Conservation (phyloP, 2,797 vertebrate genomes). For the Cottoperca gobio region DNA sequence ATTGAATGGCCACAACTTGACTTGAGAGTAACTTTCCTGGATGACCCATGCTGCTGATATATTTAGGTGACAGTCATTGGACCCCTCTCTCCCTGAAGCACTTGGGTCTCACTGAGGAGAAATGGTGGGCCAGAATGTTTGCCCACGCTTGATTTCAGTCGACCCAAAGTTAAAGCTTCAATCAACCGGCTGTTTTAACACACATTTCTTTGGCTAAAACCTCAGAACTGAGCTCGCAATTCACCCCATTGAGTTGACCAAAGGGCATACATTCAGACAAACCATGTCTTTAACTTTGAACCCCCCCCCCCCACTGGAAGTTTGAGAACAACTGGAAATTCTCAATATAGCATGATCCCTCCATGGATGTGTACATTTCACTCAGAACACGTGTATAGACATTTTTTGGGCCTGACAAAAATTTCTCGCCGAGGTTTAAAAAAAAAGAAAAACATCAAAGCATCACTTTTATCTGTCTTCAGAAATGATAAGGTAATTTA, state of each 20-base stretch:
- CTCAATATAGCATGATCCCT: conserved; percentile 76
- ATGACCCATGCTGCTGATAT: conserved; percentile 84
- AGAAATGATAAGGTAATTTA: conserved; percentile 55
- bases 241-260: conserved; percentile 34
- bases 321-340: conserved; percentile 62
- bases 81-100: conserved; percentile 52
- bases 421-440: conserved; percentile 37
- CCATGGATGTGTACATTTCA: conserved; percentile 73
- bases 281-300: conserved; percentile 76
- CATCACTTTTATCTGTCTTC: conserved; percentile 46
- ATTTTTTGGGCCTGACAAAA: conserved; percentile 53
- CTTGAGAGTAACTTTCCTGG: conserved; percentile 87
- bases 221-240: conserved; percentile 18
- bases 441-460: conserved; percentile 22
- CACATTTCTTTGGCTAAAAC: not conserved
- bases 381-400: conserved; percentile 48
- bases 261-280: conserved; percentile 74
- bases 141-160: conserved; percentile 52
- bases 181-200: conserved; percentile 1
- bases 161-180: conserved; percentile 17
- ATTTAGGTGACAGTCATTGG: conserved; percentile 68
- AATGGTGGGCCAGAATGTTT: conserved; percentile 75
- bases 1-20: conserved; percentile 89
- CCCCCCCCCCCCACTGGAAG: conserved; percentile 64
- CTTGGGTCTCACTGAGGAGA: conserved; percentile 66